A percentile compares a stretch with the other conserved stretches of the same genome.
phyloP scores from a whole-genome alignment of 2,797 vertebrate species.

The Protosalanx chinensis region DNA sequence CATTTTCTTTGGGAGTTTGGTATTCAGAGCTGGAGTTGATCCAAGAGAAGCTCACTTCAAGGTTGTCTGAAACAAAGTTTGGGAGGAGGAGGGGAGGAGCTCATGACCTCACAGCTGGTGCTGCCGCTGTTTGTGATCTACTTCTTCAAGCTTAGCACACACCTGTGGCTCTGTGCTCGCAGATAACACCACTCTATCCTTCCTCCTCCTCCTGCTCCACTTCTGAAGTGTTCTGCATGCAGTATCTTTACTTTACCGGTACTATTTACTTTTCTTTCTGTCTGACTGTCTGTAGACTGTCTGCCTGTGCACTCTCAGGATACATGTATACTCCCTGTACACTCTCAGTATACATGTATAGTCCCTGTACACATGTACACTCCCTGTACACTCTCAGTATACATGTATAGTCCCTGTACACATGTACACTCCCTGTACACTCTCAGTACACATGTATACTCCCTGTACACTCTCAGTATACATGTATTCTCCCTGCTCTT shows the following conservation, averaged over 20 bases:
- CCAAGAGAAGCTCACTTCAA: conserved; percentile 62
- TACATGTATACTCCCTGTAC: no score
- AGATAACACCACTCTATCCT: not conserved
- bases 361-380: no score
- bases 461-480: no score
- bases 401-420: no score
- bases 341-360: no score
- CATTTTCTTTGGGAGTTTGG: conserved; percentile 12
- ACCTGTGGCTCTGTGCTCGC: not conserved
- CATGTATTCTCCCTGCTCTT: not conserved
- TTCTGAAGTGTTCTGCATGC: not conserved
- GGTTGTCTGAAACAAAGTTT: conserved; percentile 61
- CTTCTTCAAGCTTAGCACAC: conserved; percentile 68
- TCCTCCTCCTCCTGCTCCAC: not conserved
- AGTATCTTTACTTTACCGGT: not conserved
- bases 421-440: no score
- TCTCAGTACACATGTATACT: no score
- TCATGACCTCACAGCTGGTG: conserved; percentile 80
- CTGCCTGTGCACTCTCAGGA: no score
- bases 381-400: no score
- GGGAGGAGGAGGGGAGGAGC: conserved; percentile 73
- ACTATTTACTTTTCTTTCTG: not conserved
- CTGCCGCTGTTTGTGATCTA: conserved; percentile 75
- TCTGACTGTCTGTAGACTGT: not conserved
- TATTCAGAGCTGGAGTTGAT: conserved; percentile 50